Percentiles rank a stretch among this genome's conserved stretches.
phyloP scores from a whole-genome alignment of 1,140 invertebrate genomes.

The Lineus longissimus region DNA sequence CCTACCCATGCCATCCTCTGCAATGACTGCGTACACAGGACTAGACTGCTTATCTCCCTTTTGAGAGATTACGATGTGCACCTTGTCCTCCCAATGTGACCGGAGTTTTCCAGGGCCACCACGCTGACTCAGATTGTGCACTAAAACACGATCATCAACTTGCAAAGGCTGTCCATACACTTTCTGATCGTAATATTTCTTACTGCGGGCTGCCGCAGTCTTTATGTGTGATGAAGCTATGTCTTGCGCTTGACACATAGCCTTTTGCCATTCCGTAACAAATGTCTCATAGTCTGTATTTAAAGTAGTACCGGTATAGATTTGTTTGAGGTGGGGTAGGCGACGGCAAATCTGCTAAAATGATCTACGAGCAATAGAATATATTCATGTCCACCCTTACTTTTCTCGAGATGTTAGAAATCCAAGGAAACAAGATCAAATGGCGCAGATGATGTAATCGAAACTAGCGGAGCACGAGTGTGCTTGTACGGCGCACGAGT shows the following conservation, averaged over 20 bases:
- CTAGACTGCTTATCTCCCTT: not conserved
- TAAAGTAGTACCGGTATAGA: too few species aligned
- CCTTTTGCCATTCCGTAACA: conserved; percentile 10
- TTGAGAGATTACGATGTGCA: conserved; percentile 11
- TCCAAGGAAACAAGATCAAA: conserved; percentile 19
- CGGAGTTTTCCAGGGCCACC: conserved; percentile 25
- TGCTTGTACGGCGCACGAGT: not conserved
- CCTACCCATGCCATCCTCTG: too few species aligned
- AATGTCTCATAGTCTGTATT: too few species aligned
- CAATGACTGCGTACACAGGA: too few species aligned
- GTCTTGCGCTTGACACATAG: too few species aligned
- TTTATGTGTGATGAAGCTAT: not conserved
- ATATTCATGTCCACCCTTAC: too few species aligned
- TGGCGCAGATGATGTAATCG: conserved; percentile 13
- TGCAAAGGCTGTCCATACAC: not conserved
- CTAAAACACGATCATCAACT: conserved; percentile 23
- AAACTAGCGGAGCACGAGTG: conserved; percentile 10
- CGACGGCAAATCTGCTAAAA: too few species aligned
- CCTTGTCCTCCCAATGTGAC: conserved; percentile 17
- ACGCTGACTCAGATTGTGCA: conserved; percentile 21
- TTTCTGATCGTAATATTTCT: conserved; percentile 11
- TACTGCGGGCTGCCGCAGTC: not conserved
- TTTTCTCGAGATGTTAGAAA: too few species aligned
- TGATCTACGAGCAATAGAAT: too few species aligned
- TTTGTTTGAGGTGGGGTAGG: too few species aligned